phyloP scores from a whole-genome alignment of 1,140 invertebrate genomes.

The Brevipalpus yothersi region DNA sequence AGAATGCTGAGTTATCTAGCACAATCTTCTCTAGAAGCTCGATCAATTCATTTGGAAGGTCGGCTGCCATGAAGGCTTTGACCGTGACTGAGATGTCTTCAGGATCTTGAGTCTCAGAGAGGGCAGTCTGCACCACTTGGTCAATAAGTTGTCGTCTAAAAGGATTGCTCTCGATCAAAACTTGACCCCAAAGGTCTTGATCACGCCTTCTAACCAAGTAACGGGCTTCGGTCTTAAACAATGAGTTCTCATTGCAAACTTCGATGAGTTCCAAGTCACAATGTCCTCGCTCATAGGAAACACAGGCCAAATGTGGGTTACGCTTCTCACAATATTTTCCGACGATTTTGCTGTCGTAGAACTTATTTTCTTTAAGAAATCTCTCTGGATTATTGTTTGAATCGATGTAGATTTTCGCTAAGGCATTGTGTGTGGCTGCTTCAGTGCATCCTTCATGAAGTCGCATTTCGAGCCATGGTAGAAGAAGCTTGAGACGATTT shows the following conservation, averaged over 20 bases:
- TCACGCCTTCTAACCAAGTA: constrained; percentile 84
- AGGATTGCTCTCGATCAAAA: constrained; percentile 77
- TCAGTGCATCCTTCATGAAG: constrained; percentile 89
- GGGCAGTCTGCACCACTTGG: constrained; percentile 80
- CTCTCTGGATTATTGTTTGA: constrained; percentile 97
- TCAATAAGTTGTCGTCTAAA: constrained; percentile 90
- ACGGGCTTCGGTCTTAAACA: constrained; percentile 31
- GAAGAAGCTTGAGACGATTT: constrained; percentile 56
- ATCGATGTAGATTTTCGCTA: constrained; percentile 99
- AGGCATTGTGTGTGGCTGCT: constrained; percentile 91
- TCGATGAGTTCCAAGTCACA: constrained; percentile 88
- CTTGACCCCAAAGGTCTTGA: constrained; percentile 84
- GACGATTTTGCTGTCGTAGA: constrained; percentile 85
- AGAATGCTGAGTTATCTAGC: constrained; percentile 90
- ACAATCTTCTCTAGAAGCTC: constrained; percentile 97
- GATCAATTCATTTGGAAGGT: constrained; percentile 96
- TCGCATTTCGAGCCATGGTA: constrained; percentile 89
- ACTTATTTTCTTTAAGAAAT: constrained; percentile 78
- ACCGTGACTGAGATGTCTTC: constrained; percentile 98
- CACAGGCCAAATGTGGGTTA: constrained; percentile 93
- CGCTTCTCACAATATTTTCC: constrained; percentile 99
- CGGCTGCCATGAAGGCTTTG: constrained; percentile 98
- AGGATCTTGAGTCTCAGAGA: constrained; percentile 85
- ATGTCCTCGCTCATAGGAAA: constrained; percentile 91
- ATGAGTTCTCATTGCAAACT: constrained; percentile 21